Conservation (phyloP, 2,797 vertebrate species). For the Cossypha dichroa region DNA sequence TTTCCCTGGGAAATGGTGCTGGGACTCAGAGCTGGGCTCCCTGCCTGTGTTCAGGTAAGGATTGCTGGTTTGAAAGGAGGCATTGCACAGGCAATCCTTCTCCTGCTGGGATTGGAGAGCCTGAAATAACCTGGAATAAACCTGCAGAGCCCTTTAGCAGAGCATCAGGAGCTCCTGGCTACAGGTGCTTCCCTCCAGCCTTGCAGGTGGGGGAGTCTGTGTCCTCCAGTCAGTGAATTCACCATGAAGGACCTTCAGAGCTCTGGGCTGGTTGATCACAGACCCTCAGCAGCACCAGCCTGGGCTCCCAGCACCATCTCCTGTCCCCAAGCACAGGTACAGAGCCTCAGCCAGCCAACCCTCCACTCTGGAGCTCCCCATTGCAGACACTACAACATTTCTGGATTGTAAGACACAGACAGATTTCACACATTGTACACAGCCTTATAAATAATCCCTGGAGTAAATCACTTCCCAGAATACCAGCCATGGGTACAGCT, state of each 20-base stretch:
- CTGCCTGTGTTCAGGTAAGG: accelerated
- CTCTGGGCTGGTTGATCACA: accelerated
- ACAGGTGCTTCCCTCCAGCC: accelerated
- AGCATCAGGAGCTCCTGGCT: accelerated
- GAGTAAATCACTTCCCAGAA: not conserved
- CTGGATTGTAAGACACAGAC: not conserved
- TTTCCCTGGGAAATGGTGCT: accelerated
- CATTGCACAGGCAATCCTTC: not conserved
- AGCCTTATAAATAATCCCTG: not conserved
- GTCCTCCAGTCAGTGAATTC: accelerated
- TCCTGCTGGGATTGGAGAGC: accelerated
- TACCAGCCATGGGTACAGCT: not conserved
- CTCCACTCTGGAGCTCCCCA: not conserved
- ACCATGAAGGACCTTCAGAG: accelerated
- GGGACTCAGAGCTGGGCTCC: not conserved
- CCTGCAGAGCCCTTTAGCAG: not conserved
- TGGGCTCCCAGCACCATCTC: not conserved
- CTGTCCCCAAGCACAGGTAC: accelerated
- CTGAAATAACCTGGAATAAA: accelerated
- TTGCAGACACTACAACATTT: not conserved
- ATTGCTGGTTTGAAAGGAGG: not conserved
- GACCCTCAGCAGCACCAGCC: not conserved
- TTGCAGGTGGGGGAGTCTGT: accelerated
- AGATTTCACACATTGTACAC: not conserved
- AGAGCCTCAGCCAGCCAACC: not conserved